Conservation (phyloP, 2,888 invertebrate genomes). For the Andrena fulva region DNA sequence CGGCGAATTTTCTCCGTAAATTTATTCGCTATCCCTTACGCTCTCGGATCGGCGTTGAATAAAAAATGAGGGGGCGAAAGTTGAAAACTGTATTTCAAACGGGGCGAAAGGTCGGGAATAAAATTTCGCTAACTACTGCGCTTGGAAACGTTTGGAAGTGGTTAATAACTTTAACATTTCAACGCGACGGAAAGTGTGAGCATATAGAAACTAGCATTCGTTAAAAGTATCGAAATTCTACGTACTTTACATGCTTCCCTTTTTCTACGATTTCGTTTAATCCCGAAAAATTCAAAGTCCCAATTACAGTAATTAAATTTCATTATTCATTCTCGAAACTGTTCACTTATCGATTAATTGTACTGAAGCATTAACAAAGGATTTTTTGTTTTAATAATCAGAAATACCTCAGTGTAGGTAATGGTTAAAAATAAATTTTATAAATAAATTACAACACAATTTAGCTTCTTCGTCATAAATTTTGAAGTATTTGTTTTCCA, state of each 20-base stretch:
- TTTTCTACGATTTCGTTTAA: not conserved
- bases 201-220: not conserved
- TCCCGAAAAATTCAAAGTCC: not conserved
- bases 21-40: slow-evolving; percentile 8
- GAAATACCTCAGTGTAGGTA: not conserved
- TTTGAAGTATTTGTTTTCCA: too few relatives aligned
- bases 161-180: not conserved
- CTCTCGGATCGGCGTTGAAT: slow-evolving; percentile 14
- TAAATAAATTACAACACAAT: not conserved
- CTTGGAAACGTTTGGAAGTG: not conserved
- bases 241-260: not conserved
- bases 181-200: not conserved
- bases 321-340: not conserved
- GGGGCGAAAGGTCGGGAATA: slow-evolving; percentile 10
- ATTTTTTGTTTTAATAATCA: not conserved
- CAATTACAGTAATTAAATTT: not conserved
- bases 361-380: not conserved
- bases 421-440: too few relatives aligned
- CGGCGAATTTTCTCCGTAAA: slow-evolving; percentile 10
- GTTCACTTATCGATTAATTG: not conserved
- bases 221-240: not conserved
- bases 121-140: slow-evolving; percentile 23
- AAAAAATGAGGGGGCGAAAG: slow-evolving; percentile 20
- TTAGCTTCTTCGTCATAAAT: not conserved
- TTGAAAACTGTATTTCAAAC: slow-evolving; percentile 28